Evolutionary conservation across 2,888 invertebrate genomes (phyloP), one percentile per base, ranked within the genome.

Genomic region (Cryptocheilus praepositus): DNA sequence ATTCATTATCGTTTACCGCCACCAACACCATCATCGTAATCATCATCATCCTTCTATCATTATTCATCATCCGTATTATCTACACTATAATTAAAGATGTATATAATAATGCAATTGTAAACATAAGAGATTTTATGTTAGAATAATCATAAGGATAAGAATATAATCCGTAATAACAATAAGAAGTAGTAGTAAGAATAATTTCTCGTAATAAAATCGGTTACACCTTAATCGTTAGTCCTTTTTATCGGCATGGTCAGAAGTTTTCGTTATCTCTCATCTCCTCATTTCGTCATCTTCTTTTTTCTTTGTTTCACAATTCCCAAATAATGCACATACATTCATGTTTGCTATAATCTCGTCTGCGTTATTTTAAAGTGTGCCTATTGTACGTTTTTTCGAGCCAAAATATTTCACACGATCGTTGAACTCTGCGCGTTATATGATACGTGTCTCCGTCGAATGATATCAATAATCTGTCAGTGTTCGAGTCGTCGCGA

Each of bases 51-150:
- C 36, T 7, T 36, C 36, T 36, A 36, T 36, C 36, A 36, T 36
- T 36, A 36, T 36, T 85, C 80, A 81, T 85, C 84, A 83, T 86
- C 77, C 83, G 70, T 82, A 84, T 81, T 85, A 86, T 85, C 83
- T 86, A 87, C 85, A 84, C 80, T 86, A 86, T 79, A 87, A 86
- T 85, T 83, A 85, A 86, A 84, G 81, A 77, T 78, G 79, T 85
- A 80, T 84, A 85, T 81, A 84, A 81, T 85, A 84, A 82, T 83
- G 83, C 81, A 81, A 80, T 77, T 79, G 77, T 81, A 85, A 36
- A 85, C 83, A 81, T 83, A 85, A 84, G 76, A 83, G 76, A 80
- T 61, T 80, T 81, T 79, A 81, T 79, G 85, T 85, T 85, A 84
- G 82, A 83, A 81, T 82, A 83, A 83, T 82, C 75, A 83, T 83